phyloP scores from a whole-genome alignment of 2,888 invertebrate species.

The Apamea sordens region DNA sequence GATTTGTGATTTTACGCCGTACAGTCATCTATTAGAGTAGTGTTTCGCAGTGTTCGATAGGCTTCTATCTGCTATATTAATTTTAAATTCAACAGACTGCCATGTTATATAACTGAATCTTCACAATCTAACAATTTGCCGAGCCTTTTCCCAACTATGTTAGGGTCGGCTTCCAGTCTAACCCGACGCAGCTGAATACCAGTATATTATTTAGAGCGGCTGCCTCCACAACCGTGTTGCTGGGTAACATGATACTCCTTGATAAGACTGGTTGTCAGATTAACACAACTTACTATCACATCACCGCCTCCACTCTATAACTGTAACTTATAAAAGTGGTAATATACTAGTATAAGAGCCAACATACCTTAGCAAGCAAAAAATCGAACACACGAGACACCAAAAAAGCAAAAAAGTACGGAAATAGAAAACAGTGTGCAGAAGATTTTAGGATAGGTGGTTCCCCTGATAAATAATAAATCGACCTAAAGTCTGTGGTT shows the following conservation, averaged over 20 bases:
- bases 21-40: constrained; percentile 25
- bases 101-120: background rate
- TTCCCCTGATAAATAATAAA: constrained; percentile 34
- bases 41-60: constrained; percentile 2
- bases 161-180: background rate
- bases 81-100: background rate
- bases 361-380: background rate
- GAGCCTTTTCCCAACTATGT: background rate
- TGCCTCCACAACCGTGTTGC: background rate
- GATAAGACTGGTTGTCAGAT: background rate
- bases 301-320: background rate
- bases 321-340: background rate
- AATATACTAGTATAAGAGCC: background rate
- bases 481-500: background rate
- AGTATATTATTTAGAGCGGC: background rate
- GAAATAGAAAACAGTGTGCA: background rate
- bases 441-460: constrained; percentile 3
- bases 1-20: constrained; percentile 63
- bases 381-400: constrained; percentile 1
- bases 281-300: background rate
- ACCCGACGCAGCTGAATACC: background rate
- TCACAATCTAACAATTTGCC: background rate
- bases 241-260: background rate
- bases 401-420: background rate
- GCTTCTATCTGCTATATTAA: too few relatives aligned